A percentile compares a stretch with the other conserved stretches of the same genome.
phyloP scores from a whole-genome alignment of 2,797 vertebrate species.

The Liasis olivaceus region DNA sequence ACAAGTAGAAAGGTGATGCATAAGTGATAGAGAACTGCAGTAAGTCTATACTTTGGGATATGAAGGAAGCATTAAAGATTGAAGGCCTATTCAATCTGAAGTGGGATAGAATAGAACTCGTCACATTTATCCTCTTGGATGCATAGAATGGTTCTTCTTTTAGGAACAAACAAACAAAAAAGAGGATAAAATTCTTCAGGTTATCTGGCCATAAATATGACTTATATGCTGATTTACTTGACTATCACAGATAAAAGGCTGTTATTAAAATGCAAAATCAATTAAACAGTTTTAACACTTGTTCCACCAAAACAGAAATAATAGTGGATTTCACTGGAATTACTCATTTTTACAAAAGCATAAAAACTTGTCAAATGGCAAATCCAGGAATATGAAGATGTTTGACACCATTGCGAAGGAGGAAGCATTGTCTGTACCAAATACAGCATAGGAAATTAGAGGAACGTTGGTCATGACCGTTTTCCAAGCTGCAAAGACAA shows the following conservation, averaged over 20 bases:
- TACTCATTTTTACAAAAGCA: background rate
- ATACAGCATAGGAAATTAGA: background rate
- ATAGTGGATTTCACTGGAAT: background rate
- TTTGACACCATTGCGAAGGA: background rate
- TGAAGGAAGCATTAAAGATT: background rate
- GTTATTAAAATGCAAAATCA: conserved; percentile 2
- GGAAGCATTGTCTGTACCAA: background rate
- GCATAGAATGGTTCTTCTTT: background rate
- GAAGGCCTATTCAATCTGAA: background rate
- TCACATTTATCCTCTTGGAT: background rate
- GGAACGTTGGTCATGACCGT: conserved; percentile 1
- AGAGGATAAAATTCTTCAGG: background rate
- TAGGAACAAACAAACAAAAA: background rate
- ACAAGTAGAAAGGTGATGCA: background rate
- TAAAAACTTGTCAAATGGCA: background rate
- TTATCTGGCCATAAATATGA: background rate
- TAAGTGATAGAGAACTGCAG: background rate
- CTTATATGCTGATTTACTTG: background rate
- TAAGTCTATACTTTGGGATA: background rate
- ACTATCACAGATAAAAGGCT: background rate
- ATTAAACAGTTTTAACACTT: background rate
- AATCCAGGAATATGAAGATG: background rate
- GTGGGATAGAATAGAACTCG: background rate
- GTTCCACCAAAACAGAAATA: background rate
- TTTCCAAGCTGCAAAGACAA: conserved; percentile 37